These are phyloP conservation scores for Cnemophilus loriae DNA, from an alignment of 2,113 vertebrate genomes.

Conservation along the genomic window DNA sequence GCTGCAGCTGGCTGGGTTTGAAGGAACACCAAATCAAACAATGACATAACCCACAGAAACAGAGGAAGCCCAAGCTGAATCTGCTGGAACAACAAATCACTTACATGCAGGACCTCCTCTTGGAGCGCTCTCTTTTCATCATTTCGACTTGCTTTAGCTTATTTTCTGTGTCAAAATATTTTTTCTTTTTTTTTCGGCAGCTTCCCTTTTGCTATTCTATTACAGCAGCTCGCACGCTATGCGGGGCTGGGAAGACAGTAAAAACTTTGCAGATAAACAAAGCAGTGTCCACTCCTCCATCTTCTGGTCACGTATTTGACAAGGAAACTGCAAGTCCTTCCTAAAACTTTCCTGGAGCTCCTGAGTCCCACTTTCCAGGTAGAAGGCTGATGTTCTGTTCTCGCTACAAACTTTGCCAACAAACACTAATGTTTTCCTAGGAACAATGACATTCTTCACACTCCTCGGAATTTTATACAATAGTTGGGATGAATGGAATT, in stretches of 20 bases:
- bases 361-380: not conserved
- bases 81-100: not conserved
- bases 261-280: not conserved
- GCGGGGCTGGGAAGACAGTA: not conserved
- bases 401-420: not conserved
- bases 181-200: not conserved
- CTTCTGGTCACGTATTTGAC: not conserved
- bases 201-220: not conserved
- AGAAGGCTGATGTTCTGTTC: not conserved
- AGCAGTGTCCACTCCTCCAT: not conserved
- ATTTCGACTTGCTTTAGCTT: not conserved
- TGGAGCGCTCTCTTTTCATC: not conserved
- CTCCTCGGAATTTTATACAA: not conserved
- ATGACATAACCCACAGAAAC: constrained; percentile 18
- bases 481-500: not conserved
- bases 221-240: accelerated
- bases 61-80: constrained; percentile 15
- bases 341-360: not conserved
- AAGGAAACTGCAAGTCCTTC: not conserved
- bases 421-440: not conserved
- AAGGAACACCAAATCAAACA: constrained; percentile 52
- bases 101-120: not conserved
- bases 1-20: constrained; percentile 1
- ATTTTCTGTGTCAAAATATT: not conserved
- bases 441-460: not conserved